Base-by-base conservation (phyloP, 2,113 vertebrate genomes). In the Zosterops hypoxanthus region DNA sequence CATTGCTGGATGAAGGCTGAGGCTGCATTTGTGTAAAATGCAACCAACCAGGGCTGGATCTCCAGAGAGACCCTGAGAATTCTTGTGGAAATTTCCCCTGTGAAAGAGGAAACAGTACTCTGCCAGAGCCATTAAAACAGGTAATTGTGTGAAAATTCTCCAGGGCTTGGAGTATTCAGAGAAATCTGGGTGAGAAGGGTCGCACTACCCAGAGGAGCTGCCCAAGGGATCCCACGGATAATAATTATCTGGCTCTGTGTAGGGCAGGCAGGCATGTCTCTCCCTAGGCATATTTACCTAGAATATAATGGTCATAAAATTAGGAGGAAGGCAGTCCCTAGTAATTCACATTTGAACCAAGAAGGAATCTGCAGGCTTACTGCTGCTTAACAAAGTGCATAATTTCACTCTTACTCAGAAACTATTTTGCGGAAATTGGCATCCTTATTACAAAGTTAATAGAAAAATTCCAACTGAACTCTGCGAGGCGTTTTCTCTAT, bases 391-490 rank as follows among this genome's bases (percentile, higher is more conserved):
- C 95, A 94, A 94, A 92, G 56, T 76, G 73, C 28, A 14, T 69
- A 87, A 95, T 92, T 95, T 90, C 82, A 52, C 68, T 94, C 90
- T 83, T 50, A 72, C 10, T 52, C 55, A 16, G 81, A 91, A 95
- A 88, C 70, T 65, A 29, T 94, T 95, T 95, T 90, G 91, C 82
- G 78, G 94, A 97, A 97, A 97, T 80, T 88, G 96, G 90, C 80
- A 61, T 86, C 59, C 95, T 96, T 97, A 94, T 94, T 95, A 94
- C 79, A 73, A 88, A 95, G 93, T 88, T 97, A 97, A 97, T 92
- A 97, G 97, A 73, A 97, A 97, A 97, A 96, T 66, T 95, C 72
- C 93, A 90, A 15, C 49, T 97, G 92, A 97, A 95, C 88, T 97
- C 86, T 59, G 78, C 80, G 61, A 96, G 89, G 63, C 75, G 44